Conservation (phyloP, 2,797 vertebrate species). For the Aythya fuligula region DNA sequence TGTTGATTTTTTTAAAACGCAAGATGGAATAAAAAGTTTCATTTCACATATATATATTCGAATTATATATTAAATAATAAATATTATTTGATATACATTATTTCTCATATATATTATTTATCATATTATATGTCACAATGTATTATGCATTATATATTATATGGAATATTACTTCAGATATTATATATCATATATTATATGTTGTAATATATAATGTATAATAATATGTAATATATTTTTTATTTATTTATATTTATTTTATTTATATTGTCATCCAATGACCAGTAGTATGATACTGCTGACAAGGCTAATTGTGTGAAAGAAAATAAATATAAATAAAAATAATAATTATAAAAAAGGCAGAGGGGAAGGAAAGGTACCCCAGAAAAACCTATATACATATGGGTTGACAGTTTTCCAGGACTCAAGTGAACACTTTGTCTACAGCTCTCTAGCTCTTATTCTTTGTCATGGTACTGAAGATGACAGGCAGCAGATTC, state of each 20-base stretch:
- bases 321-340: neutral
- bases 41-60: neutral
- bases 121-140: too few species aligned
- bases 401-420: neutral
- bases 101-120: too few species aligned
- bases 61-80: too few species aligned
- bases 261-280: neutral
- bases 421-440: neutral
- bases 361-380: neutral
- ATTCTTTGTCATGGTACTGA: slow-evolving; percentile 31
- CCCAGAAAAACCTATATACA: neutral
- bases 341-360: too few species aligned
- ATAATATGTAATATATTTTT: too few species aligned
- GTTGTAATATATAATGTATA: too few species aligned
- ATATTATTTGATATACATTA: too few species aligned
- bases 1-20: neutral
- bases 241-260: too few species aligned
- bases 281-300: neutral
- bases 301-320: neutral
- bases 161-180: too few species aligned
- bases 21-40: neutral
- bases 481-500: slow-evolving; percentile 5
- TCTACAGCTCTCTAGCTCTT: neutral
- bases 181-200: too few species aligned
- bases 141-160: too few species aligned